phyloP scores from a whole-genome alignment of 2,888 invertebrate species.

The Plemyria rubiginata region DNA sequence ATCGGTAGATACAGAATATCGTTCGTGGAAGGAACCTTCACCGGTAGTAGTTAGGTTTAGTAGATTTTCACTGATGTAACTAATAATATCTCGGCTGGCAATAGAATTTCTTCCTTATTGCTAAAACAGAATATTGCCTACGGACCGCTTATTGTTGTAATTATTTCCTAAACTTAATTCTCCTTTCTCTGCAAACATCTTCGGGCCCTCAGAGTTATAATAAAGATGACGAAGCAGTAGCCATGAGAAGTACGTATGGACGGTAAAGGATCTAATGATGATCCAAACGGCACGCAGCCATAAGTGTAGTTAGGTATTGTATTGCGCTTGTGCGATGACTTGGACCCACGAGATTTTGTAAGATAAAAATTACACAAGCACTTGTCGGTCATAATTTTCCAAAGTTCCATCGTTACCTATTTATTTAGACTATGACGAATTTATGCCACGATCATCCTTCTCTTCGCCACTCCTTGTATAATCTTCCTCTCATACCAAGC shows the following conservation, averaged over 20 bases:
- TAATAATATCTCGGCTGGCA: background rate
- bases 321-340: too few species aligned
- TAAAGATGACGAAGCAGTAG: background rate
- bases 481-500: constrained; percentile 24
- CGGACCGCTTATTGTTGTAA: constrained; percentile 38
- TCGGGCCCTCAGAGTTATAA: constrained; percentile 13
- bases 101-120: constrained; percentile 25
- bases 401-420: too few species aligned
- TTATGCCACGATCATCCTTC: background rate
- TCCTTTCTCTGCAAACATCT: constrained; percentile 46
- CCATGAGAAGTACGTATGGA: background rate
- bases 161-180: constrained; percentile 48
- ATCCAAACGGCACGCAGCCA: too few species aligned
- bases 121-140: constrained; percentile 29
- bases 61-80: background rate
- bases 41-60: background rate
- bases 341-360: too few species aligned
- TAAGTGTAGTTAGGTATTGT: too few species aligned
- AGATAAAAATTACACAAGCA: too few species aligned
- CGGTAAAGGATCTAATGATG: background rate
- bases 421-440: too few species aligned
- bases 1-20: too few species aligned
- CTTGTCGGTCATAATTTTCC: too few species aligned
- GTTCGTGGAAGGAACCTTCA: background rate
- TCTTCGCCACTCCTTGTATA: background rate